phyloP scores from a whole-genome alignment of 1,140 invertebrate species.

The Daktulosphaira vitifoliae region DNA sequence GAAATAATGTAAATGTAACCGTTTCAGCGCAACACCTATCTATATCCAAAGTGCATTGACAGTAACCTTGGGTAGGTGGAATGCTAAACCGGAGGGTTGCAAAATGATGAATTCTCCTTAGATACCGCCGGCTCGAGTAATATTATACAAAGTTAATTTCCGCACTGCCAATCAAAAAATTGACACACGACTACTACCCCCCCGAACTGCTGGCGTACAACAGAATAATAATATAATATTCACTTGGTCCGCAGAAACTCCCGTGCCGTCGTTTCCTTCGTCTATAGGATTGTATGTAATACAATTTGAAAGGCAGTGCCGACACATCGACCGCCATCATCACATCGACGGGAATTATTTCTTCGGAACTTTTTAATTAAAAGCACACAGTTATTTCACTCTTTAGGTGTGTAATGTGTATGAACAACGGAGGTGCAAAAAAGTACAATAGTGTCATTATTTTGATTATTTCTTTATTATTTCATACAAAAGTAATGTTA shows the following conservation, averaged over 20 bases:
- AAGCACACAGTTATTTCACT: no score
- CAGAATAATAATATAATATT: slow-evolving; percentile 9
- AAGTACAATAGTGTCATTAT: no score
- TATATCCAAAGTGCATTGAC: slow-evolving; percentile 13
- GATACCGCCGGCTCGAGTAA: neutral
- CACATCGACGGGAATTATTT: neutral
- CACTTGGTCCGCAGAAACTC: slow-evolving; percentile 19
- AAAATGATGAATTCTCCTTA: slow-evolving; percentile 28
- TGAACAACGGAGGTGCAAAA: no score
- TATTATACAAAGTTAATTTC: slow-evolving; percentile 29
- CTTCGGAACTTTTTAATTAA: slow-evolving; percentile 10
- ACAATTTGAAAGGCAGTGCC: no score
- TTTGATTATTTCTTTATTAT: no score
- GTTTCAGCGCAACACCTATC: slow-evolving; percentile 3
- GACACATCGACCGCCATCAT: no score
- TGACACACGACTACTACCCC: neutral
- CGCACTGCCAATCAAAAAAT: slow-evolving; percentile 32
- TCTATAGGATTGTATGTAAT: no score
- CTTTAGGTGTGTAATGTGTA: neutral
- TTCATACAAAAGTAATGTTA: no score
- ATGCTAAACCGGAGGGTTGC: neutral
- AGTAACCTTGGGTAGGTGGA: neutral
- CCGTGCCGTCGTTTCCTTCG: neutral
- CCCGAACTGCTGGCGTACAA: neutral
- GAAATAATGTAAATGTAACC: neutral